phyloP scores from a whole-genome alignment of 2,797 vertebrate genomes.

The Sylvia borin region DNA sequence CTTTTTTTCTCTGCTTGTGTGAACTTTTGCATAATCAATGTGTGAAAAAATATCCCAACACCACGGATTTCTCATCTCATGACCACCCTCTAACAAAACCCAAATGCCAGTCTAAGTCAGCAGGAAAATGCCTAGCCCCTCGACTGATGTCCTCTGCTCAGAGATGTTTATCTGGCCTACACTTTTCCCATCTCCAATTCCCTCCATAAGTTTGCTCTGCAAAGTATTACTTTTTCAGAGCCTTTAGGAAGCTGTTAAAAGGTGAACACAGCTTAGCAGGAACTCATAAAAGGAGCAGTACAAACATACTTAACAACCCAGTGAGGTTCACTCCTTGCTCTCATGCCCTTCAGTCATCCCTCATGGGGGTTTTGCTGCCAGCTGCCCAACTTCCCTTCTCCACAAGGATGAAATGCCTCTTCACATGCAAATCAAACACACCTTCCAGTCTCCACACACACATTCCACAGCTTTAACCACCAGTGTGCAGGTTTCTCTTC shows the following conservation, averaged over 20 bases:
- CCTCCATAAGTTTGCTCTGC: neutral
- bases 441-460: neutral
- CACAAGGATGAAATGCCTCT: neutral
- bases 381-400: neutral
- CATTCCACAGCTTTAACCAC: fast-evolving
- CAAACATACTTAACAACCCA: neutral
- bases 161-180: neutral
- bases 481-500: neutral
- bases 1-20: neutral
- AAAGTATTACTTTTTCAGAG: neutral
- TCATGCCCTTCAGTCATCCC: neutral
- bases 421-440: neutral
- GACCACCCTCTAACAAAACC: neutral
- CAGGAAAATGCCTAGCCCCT: neutral
- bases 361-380: neutral
- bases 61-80: neutral
- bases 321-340: fast-evolving
- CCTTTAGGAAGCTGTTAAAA: neutral
- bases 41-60: neutral
- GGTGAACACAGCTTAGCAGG: neutral
- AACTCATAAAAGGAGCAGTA: neutral
- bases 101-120: neutral
- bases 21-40: neutral
- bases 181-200: neutral
- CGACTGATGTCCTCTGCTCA: neutral